Evolutionary conservation across 2,797 vertebrate species (phyloP).

Genomic region (Microctenopoma lineatum): DNA sequence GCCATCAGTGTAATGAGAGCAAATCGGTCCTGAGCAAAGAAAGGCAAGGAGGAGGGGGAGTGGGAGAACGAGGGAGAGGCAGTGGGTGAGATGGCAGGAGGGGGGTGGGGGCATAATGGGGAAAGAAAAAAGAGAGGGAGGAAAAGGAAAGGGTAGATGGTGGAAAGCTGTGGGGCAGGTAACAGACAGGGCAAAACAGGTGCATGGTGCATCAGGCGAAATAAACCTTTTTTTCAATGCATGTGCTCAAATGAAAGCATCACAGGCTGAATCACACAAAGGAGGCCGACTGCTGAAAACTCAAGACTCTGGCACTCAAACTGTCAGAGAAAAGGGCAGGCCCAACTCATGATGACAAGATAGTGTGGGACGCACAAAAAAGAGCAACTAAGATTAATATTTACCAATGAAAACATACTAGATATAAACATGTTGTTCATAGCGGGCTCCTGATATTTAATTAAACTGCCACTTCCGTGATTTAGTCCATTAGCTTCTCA

Average conservation of each 20-base stretch:
- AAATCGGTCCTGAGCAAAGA: slow-evolving; percentile 68
- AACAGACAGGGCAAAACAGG: slow-evolving; percentile 16
- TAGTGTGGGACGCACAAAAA: slow-evolving; percentile 6
- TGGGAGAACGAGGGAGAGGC: slow-evolving; percentile 7
- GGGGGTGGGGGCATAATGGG: slow-evolving; percentile 13
- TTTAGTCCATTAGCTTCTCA: slow-evolving; percentile 70
- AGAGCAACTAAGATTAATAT: slow-evolving; percentile 17
- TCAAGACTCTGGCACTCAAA: slow-evolving; percentile 52
- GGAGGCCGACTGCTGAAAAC: slow-evolving; percentile 54
- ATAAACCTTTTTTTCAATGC: slow-evolving; percentile 61
- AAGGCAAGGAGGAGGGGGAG: slow-evolving; percentile 24
- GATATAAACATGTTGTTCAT: slow-evolving; percentile 56
- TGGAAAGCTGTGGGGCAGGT: slow-evolving; percentile 22
- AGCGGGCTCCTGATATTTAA: slow-evolving; percentile 61
- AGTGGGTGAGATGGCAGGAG: background rate
- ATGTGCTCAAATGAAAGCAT: slow-evolving; percentile 63
- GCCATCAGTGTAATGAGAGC: slow-evolving; percentile 81
- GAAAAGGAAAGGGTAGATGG: slow-evolving; percentile 8
- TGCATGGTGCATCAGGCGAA: slow-evolving; percentile 31
- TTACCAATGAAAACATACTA: slow-evolving; percentile 45
- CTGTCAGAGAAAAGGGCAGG: slow-evolving; percentile 39
- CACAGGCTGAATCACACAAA: slow-evolving; percentile 57
- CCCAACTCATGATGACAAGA: slow-evolving; percentile 36
- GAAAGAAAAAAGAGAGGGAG: slow-evolving; percentile 14
- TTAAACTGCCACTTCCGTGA: slow-evolving; percentile 74